phyloP scores from a whole-genome alignment of 2,113 vertebrate genomes.

The Nothobranchius kuhntae region DNA sequence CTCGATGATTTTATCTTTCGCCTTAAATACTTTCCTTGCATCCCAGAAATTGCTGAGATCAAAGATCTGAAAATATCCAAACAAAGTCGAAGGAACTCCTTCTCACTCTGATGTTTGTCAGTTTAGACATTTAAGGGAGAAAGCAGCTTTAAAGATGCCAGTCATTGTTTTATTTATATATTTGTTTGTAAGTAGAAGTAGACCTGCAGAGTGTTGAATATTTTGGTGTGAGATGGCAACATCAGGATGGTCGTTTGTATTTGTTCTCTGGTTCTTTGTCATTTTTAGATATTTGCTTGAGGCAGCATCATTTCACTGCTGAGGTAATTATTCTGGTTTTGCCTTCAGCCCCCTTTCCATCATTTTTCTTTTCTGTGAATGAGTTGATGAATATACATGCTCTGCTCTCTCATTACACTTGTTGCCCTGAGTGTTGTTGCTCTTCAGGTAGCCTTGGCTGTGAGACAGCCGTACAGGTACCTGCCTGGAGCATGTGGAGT shows the following conservation, averaged over 20 bases:
- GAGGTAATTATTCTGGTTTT: slow-evolving; percentile 47
- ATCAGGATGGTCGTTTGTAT: background rate
- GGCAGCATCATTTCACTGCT: slow-evolving; percentile 30
- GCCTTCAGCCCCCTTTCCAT: slow-evolving; percentile 43
- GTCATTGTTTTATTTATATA: background rate
- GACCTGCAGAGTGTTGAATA: background rate
- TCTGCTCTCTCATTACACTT: slow-evolving; percentile 44
- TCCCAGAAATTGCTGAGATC: slow-evolving; percentile 39
- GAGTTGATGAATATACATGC: slow-evolving; percentile 57
- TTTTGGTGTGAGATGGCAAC: background rate
- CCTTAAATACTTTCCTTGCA: slow-evolving; percentile 35
- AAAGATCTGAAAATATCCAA: slow-evolving; percentile 44
- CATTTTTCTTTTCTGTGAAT: slow-evolving; percentile 33
- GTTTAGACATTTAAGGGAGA: slow-evolving; percentile 4
- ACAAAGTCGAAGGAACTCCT: slow-evolving; percentile 26
- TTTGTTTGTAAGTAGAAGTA: background rate
- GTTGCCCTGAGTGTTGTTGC: slow-evolving; percentile 22
- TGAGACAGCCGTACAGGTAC: slow-evolving; percentile 16
- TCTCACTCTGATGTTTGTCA: slow-evolving; percentile 15
- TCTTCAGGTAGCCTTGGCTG: slow-evolving; percentile 35
- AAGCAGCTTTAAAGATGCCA: slow-evolving; percentile 5
- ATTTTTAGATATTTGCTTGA: slow-evolving; percentile 16
- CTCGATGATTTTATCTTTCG: slow-evolving; percentile 38
- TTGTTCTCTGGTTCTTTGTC: slow-evolving; percentile 14
- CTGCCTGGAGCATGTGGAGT: background rate